Evolutionary conservation across 2,888 invertebrate species (phyloP), one percentile per base, ranked within the genome.

Genomic region (Ellobium chinense): DNA sequence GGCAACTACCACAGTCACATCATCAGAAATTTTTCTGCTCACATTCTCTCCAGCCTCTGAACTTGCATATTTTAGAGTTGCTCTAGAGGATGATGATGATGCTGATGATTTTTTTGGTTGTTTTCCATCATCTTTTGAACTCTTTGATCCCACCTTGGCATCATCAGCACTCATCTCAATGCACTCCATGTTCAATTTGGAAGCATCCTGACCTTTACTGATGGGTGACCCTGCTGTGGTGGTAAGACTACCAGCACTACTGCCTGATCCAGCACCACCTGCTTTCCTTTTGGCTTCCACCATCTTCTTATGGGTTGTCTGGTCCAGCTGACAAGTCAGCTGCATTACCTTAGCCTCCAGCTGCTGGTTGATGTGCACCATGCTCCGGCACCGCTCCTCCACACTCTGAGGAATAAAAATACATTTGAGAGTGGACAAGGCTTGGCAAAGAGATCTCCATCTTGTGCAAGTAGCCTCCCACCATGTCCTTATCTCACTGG

Each of bases 331-430:
- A 66, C 85, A 83, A 34, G 86, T 85, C 7, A 90, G 82, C 37
- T 87, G 81, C 62, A 90, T 80, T 7, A 90, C 83, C 14, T 88
- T 86, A 0, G 85, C 78, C 69, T 89, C 88, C 9, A 89, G 78
- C n/a, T 86, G 85, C 73, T 89, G 89, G 82, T 88, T 89, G n/a
- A 89, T 84, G 36, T 86, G 85, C 29, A 89, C 39, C n/a, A 88
- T 79, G 18, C 84, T 80, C 34, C 80, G 62, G 83, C 88, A 87
- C 65, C 89, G 89, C 34, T 88, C 88, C 58, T 90, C 88, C 2
- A 88, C 84, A 73, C 88, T 85, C 90, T 90, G 80, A 3, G 83
- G 74, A 80, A 14, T 27, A n/a, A 39, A 21, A 37, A n/a, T n/a
- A n/a, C n/a, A n/a, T n/a, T n/a, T n/a, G n/a, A n/a, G n/a, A n/a